These are phyloP conservation scores for Numida meleagris DNA, from an alignment of 2,113 vertebrate genomes.

Conservation along the genomic window DNA sequence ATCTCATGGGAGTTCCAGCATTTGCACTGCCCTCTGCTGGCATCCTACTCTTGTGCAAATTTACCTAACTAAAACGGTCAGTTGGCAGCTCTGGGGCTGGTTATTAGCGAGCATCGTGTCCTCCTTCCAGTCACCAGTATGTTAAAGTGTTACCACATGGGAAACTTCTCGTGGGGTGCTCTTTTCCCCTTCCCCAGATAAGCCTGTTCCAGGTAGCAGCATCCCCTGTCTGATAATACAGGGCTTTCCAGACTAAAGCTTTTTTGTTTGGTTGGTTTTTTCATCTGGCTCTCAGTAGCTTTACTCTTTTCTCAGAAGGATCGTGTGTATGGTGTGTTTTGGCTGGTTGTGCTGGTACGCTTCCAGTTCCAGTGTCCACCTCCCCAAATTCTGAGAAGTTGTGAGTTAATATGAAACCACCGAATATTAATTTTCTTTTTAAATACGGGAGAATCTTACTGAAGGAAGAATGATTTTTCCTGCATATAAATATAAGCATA, in stretches of 20 bases:
- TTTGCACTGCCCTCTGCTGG: slow-evolving; percentile 59
- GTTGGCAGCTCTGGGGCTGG: not conserved
- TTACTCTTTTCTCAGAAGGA: not conserved
- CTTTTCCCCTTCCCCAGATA: not conserved
- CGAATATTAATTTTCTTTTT: not conserved
- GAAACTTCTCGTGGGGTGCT: rapidly evolving
- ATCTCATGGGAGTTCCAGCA: not conserved
- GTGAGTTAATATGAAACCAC: not conserved
- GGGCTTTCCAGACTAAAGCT: not conserved
- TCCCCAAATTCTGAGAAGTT: not conserved
- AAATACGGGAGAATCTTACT: not conserved
- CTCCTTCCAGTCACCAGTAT: not conserved
- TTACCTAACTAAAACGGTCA: rapidly evolving
- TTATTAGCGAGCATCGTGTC: rapidly evolving
- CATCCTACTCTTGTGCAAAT: not conserved
- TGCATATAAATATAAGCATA: not conserved
- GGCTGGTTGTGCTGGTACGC: not conserved
- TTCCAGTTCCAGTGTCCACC: not conserved
- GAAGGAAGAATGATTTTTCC: rapidly evolving
- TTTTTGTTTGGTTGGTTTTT: too few relatives aligned
- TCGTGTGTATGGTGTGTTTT: rapidly evolving
- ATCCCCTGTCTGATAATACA: rapidly evolving
- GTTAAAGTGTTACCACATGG: rapidly evolving
- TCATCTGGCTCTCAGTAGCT: rapidly evolving
- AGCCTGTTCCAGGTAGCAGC: rapidly evolving